Evolutionary conservation across 1,140 invertebrate species (phyloP).

Genomic region (Tetramorium simillimum): DNA sequence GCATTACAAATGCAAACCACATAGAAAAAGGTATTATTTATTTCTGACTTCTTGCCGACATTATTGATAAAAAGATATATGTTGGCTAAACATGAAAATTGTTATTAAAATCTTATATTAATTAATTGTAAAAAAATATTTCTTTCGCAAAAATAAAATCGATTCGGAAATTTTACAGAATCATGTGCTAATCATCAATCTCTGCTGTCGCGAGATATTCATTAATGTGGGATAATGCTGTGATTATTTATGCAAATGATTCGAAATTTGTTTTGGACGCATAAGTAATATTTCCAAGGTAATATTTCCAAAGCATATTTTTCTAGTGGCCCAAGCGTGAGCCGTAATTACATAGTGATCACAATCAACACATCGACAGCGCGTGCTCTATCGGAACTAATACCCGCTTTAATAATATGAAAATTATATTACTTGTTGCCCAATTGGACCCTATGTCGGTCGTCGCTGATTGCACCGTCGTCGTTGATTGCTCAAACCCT

Average conservation of each 20-base stretch:
- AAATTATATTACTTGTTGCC: constrained; percentile 46
- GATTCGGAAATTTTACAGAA: constrained; percentile 41
- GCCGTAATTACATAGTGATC: constrained; percentile 58
- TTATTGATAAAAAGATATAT: neutral
- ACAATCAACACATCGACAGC: constrained; percentile 1
- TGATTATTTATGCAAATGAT: constrained; percentile 56
- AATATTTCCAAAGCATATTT: constrained; percentile 43
- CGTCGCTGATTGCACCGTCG: constrained; percentile 42
- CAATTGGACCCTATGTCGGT: constrained; percentile 49
- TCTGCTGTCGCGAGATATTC: constrained; percentile 18
- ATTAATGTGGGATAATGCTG: constrained; percentile 37
- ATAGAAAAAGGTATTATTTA: neutral
- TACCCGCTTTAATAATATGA: neutral
- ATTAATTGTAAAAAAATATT: neutral
- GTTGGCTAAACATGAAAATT: neutral
- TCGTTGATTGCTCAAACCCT: constrained; percentile 74
- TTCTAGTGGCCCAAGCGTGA: constrained; percentile 12
- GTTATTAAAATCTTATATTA: neutral
- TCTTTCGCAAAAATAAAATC: constrained; percentile 14
- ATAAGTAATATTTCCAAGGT: constrained; percentile 26
- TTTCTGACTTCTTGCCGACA: neutral
- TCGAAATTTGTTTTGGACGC: constrained; percentile 43
- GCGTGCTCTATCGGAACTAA: constrained; percentile 10
- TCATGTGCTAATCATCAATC: constrained; percentile 46
- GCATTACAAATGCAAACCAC: neutral